Evolutionary conservation across 2,888 invertebrate species (phyloP), one percentile per base, ranked within the genome.

Genomic region (Scrobipalpa atriplicella): DNA sequence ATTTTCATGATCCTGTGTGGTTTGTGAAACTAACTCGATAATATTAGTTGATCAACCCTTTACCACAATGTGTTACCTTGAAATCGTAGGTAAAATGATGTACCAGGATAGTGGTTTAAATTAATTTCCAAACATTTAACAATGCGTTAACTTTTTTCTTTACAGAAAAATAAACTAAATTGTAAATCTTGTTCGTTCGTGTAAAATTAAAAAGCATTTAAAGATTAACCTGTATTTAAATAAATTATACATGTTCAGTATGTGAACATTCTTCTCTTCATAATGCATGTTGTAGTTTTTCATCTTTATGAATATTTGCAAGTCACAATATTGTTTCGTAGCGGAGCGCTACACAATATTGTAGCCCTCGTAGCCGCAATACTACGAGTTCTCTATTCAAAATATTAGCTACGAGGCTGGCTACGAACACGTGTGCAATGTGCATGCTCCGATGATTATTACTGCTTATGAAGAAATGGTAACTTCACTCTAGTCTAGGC

Each of bases 1-100:
- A 86, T 90, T 91, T 91, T 91, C 92, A 89, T 89, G 90, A 92
- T 90, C 85, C 84, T 92, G 92, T 41, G 41, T 87, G 92, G 91
- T 90, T 86, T 82, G 78, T 81, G 84, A 87, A 88, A 85, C 85
- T 82, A 84, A 85, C 87, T 81, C 84, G 87, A 86, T 90, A 87
- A 89, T 89, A 90, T 91, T 90, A 89, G 89, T 89, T 29, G 29
- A 29, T 29, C 29, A 86, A 85, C 87, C 87, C 83, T 80, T 79
- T 76, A 76, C 86, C 86, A 79, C 61, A 66, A 6, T 51, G 36
- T 65, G 43, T 39, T 39, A 39, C 10, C 43, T 43, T 43, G 11
- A 43, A 43, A 13, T 43, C 13, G 11, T 13, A 8, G 39, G 11
- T 39, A 3, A 29, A 29, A 29, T 29, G 2, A 29, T 29, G 29